Evolutionary conservation across 30 jellyfish, hydroid and myxozoan genomes (phyloP).

Genomic region (Pelagia noctiluca): DNA sequence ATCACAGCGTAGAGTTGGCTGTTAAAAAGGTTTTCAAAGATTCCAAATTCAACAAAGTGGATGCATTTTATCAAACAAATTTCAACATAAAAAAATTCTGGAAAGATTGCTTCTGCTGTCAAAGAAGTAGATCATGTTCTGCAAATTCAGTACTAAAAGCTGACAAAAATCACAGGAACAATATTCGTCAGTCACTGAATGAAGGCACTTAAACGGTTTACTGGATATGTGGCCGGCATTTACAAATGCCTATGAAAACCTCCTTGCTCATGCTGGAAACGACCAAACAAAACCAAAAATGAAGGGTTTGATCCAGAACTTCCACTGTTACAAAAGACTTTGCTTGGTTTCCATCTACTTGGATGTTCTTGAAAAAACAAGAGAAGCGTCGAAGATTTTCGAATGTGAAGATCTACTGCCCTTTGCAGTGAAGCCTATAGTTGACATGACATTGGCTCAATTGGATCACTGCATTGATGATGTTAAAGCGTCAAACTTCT

Average conservation of each 20-base stretch:
- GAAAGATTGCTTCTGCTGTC: constrained; percentile 39
- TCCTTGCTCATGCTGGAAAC: constrained; percentile 29
- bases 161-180: constrained; percentile 71
- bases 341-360: constrained; percentile 47
- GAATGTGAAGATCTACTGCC: constrained; percentile 72
- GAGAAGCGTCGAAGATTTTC: constrained; percentile 45
- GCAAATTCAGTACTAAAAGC: constrained; percentile 52
- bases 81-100: constrained; percentile 63
- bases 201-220: constrained; percentile 55
- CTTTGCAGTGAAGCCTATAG: constrained; percentile 40
- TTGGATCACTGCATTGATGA: constrained; percentile 36
- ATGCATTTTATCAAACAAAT: constrained; percentile 53
- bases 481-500: constrained; percentile 31
- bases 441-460: constrained; percentile 16
- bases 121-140: constrained; percentile 39
- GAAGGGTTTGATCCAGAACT: constrained; percentile 37
- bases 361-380: constrained; percentile 33
- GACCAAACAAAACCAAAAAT: constrained; percentile 24
- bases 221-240: constrained; percentile 84
- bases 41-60: constrained; percentile 45
- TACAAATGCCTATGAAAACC: constrained; percentile 63
- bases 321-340: constrained; percentile 12
- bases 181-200: constrained; percentile 75
- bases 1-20: constrained; percentile 83
- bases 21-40: constrained; percentile 61